Conservation (phyloP, 2,888 invertebrate species). For the Microctonus aethiopoides region DNA sequence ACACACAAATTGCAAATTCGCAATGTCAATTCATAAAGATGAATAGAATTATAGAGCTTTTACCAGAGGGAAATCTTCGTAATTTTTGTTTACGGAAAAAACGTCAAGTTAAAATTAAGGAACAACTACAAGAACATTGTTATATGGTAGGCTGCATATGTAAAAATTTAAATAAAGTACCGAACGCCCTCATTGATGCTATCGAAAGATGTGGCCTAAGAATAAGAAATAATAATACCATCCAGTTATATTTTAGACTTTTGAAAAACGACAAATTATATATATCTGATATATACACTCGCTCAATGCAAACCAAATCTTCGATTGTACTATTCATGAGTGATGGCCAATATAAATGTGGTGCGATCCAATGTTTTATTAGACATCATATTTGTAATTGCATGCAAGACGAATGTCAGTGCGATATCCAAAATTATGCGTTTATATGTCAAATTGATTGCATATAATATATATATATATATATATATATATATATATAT, state of each 20-base stretch:
- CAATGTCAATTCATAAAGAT: constrained; percentile 20
- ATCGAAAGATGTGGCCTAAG: constrained; percentile 5
- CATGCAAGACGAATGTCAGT: constrained; percentile 26
- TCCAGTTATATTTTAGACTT: constrained; percentile 35
- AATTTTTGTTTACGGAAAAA: constrained; percentile 32
- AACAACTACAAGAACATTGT: constrained; percentile 25
- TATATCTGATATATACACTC: constrained; percentile 29
- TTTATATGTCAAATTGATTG: background rate
- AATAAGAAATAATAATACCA: background rate
- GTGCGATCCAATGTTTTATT: constrained; percentile 33
- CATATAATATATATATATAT: too few relatives aligned
- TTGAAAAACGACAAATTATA: constrained; percentile 35
- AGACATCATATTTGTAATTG: constrained; percentile 30
- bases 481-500: too few relatives aligned
- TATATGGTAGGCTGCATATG: constrained; percentile 36
- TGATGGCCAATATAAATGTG: constrained; percentile 9
- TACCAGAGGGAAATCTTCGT: constrained; percentile 28
- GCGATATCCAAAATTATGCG: constrained; percentile 18
- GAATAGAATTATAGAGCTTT: background rate
- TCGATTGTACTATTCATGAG: constrained; percentile 22
- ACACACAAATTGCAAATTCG: constrained; percentile 37
- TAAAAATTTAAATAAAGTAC: background rate
- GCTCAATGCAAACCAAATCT: constrained; percentile 30
- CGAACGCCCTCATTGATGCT: constrained; percentile 7
- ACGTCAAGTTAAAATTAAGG: constrained; percentile 36